A percentile compares a stretch with the other conserved stretches of the same genome.
Conservation (phyloP, 2,888 invertebrate genomes). For the Chymomyza procnemis region DNA sequence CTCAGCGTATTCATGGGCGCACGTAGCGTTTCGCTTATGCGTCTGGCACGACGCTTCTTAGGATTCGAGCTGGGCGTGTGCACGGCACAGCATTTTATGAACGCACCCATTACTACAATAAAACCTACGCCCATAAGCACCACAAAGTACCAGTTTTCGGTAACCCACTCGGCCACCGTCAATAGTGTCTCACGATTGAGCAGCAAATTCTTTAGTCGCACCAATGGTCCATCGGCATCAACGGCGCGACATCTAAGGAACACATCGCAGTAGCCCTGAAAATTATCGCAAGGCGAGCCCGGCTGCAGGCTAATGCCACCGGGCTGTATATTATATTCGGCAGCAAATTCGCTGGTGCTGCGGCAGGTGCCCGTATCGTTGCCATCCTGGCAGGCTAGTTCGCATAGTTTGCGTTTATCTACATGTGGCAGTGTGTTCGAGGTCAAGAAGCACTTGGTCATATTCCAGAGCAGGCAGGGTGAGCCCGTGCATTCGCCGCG, state of each 20-base stretch:
- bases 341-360: slow-evolving; percentile 92
- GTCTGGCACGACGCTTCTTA: slow-evolving; percentile 95
- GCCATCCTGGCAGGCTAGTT: slow-evolving; percentile 96
- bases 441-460: slow-evolving; percentile 96
- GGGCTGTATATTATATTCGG: slow-evolving; percentile 84
- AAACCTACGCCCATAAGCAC: slow-evolving; percentile 93
- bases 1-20: slow-evolving; percentile 94
- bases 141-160: slow-evolving; percentile 97
- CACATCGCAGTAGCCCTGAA: slow-evolving; percentile 99
- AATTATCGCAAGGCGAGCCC: slow-evolving; percentile 99
- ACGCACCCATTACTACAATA: slow-evolving; percentile 96
- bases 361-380: slow-evolving; percentile 86
- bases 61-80: slow-evolving; percentile 99
- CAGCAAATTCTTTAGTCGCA: slow-evolving; percentile 95
- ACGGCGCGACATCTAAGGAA: slow-evolving; percentile 99
- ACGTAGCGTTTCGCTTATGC: slow-evolving; percentile 93
- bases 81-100: slow-evolving; percentile 99
- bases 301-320: slow-evolving; percentile 93
- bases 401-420: slow-evolving; percentile 92
- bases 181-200: slow-evolving; percentile 93
- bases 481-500: slow-evolving; percentile 96
- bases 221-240: slow-evolving; percentile 98
- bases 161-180: slow-evolving; percentile 95
- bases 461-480: slow-evolving; percentile 95
- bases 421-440: slow-evolving; percentile 86